Base-by-base conservation (phyloP, 2,888 invertebrate genomes). In the Xylocampa areola region DNA sequence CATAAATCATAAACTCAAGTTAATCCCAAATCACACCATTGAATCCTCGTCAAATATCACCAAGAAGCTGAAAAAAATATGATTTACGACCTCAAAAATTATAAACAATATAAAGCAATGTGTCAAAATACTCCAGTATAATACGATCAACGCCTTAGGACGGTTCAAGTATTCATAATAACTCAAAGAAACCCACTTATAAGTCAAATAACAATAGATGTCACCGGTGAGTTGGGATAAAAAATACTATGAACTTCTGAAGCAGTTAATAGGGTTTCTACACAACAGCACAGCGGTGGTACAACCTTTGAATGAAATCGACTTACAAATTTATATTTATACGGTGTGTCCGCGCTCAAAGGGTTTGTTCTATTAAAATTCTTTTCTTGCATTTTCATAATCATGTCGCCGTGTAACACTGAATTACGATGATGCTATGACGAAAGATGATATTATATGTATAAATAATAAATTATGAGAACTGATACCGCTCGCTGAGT, bases 221-320 rank as follows among this genome's bases (percentile, higher is more conserved):
- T 88, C 87, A 71, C 80, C 80, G 78, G 64, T 66, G 73, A 81
- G 77, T 79, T 73, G 73, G 52, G 73, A 82, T 78, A 88, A 89
- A 90, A 90, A 90, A 89, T 62, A 79, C 86, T 89, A 93, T 92
- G 90, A 92, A 93, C 93, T 93, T 90, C 93, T 92, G 92, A 85
- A 89, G 87, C 90, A 93, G 92, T 93, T 92, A 90, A 92, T 92
- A 91, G 85, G 85, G 78, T 72, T 62, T 41, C 39, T 27, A 61
- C 69, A 93, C 86, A 92, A 92, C 80, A 64, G 69, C 82, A 68
- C 86, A 81, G 84, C 82, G 85, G 86, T 87, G 88, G 85, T 75
- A 81, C 70, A 72, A 70, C 70, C 67, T 69, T 79, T 85, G 82
- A 87, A 88, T 88, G 84, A 81, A 82, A 72, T 85, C 80, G 79